phyloP scores from a whole-genome alignment of 2,113 vertebrate genomes.

The Entomyzon cyanotis region DNA sequence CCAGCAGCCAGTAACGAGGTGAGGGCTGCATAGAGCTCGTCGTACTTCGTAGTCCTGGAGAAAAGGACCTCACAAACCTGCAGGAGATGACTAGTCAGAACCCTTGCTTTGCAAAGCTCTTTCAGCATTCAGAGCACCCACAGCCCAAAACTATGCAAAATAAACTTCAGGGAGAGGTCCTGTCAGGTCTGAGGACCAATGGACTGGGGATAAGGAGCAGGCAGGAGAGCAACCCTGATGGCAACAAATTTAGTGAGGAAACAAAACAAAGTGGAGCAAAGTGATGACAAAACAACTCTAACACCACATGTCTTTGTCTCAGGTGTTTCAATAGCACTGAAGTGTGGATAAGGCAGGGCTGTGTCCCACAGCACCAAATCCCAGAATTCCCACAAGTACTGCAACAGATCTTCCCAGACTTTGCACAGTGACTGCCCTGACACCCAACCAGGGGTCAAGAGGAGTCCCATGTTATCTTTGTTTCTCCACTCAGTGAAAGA shows the following conservation, averaged over 20 bases:
- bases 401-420: not conserved
- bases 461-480: not conserved
- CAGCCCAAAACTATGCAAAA: not conserved
- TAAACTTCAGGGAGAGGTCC: not conserved
- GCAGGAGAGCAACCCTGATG: not conserved
- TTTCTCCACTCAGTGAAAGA: not conserved
- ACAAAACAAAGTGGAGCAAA: not conserved
- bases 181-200: rapidly evolving
- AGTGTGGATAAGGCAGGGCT: too few relatives aligned
- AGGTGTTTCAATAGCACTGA: not conserved
- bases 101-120: not conserved
- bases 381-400: not conserved
- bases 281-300: not conserved
- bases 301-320: rapidly evolving
- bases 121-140: not conserved
- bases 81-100: not conserved
- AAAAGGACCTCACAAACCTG: conserved; percentile 94
- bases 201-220: not conserved
- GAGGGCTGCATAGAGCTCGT: conserved; percentile 86
- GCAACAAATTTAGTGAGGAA: not conserved
- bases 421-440: not conserved
- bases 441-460: not conserved
- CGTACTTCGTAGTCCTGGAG: conserved; percentile 85
- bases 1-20: conserved; percentile 90
- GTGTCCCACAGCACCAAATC: not conserved